Evolutionary conservation across 2,888 invertebrate species (phyloP).

Genomic region (Serrognathus titanus): DNA sequence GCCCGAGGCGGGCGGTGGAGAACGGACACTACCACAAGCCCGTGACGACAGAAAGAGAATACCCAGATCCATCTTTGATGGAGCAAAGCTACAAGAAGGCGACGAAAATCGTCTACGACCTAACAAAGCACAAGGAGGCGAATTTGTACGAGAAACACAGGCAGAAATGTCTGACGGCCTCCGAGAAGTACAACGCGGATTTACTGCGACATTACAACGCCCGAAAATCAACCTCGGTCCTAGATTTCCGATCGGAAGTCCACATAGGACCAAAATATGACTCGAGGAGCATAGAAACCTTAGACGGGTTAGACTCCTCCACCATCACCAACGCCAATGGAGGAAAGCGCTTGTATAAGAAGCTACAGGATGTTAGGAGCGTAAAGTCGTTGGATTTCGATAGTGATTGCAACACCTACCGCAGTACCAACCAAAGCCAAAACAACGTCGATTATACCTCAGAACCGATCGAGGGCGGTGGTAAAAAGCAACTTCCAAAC

Average conservation of each 20-base stretch:
- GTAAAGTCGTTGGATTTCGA: conserved; percentile 75
- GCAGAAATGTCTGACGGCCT: conserved; percentile 44
- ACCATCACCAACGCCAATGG: conserved; percentile 43
- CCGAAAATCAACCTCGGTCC: conserved; percentile 55
- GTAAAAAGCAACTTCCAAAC: conserved; percentile 46
- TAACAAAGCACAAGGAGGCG: conserved; percentile 38
- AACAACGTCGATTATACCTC: conserved; percentile 56
- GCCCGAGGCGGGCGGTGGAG: conserved; percentile 15
- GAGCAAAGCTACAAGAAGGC: conserved; percentile 48
- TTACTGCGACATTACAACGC: conserved; percentile 50
- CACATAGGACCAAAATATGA: conserved; percentile 43
- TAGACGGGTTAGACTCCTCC: conserved; percentile 45
- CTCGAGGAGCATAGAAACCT: conserved; percentile 49
- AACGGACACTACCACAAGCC: conserved; percentile 34
- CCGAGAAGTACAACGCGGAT: conserved; percentile 46
- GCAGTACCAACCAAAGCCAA: conserved; percentile 17
- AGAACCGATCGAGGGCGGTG: conserved; percentile 51
- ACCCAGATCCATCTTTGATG: conserved; percentile 30
- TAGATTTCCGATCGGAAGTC: conserved; percentile 54
- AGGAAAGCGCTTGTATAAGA: conserved; percentile 33
- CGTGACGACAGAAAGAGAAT: conserved; percentile 26
- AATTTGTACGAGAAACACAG: conserved; percentile 44
- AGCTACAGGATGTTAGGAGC: conserved; percentile 55
- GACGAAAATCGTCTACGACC: conserved; percentile 46
- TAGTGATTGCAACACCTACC: conserved; percentile 55